Evolutionary conservation across 1,140 invertebrate species (phyloP), one percentile per base, ranked within the genome.

Genomic region (Euura saliciscinereae): DNA sequence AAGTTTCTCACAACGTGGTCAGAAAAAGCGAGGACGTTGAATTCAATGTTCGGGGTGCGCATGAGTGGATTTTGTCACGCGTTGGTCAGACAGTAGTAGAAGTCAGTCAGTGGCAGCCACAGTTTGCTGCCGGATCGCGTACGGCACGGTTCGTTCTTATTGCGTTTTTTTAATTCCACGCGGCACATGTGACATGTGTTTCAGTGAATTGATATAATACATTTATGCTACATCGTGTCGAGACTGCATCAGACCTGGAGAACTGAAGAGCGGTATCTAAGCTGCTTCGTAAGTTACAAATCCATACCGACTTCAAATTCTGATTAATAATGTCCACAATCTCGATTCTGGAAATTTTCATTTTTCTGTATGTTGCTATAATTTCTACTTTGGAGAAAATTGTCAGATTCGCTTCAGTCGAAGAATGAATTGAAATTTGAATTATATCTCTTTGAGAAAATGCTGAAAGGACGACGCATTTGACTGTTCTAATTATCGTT

Each of bases 61-160:
- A 59, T 59, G 51, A 59, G 51, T 59, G 51, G 51, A 59, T 59
- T 28, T 59, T n/a, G 51, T 59, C 51, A 59, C 51, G 51, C 51
- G 51, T n/a, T n/a, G 51, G 13, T 59, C 51, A 59, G 51, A 59
- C 3, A 59, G 51, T 59, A 59, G 51, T 59, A 8, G 10, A 59
- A 59, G 51, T 59, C 51, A 59, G 51, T 59, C 51, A 59, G 51
- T 59, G 51, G 3, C 51, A 11, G 51, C 51, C 51, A n/a, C 51
- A 59, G 51, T 59, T n/a, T 59, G 51, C 51, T 59, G 51, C 51
- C 51, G 51, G 51, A 59, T 6, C 51, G 51, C 51, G 13, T 11
- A n/a, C 51, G 10, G 8, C 13, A 59, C 51, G 51, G 51, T 59
- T 59, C 51, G 51, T 59, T 6, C 8, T n/a, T 59, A 11, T 6